Percentiles rank a stretch among this genome's conserved stretches.
These are phyloP conservation scores for Schrankia costaestrigalis DNA, from an alignment of 2,888 invertebrate genomes.

Conservation along the genomic window DNA sequence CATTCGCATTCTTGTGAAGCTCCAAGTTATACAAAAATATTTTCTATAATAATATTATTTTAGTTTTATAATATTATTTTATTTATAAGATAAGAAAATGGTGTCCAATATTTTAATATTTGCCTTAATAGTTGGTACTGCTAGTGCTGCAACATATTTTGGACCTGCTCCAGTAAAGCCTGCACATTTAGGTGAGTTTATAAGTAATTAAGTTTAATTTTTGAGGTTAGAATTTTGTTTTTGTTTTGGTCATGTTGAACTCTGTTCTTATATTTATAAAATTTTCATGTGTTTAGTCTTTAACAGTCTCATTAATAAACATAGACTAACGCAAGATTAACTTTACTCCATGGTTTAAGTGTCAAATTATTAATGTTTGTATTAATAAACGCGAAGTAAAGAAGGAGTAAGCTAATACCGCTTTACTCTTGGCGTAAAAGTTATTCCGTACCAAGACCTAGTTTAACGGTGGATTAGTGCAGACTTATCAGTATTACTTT, in stretches of 20 bases:
- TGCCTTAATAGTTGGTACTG: constrained; percentile 44
- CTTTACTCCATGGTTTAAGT: no score
- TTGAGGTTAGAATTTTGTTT: background rate
- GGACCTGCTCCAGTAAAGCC: constrained; percentile 52
- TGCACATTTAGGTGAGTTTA: constrained; percentile 51
- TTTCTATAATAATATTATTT: constrained; percentile 16
- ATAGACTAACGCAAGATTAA: no score
- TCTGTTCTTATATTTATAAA: background rate
- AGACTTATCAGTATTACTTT: no score
- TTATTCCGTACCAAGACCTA: no score
- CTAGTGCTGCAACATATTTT: constrained; percentile 49
- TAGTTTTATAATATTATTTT: constrained; percentile 9
- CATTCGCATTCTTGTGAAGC: constrained; percentile 47
- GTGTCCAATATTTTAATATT: constrained; percentile 54
- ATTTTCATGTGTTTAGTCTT: background rate
- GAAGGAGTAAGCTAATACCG: no score
- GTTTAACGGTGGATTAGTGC: no score
- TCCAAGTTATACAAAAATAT: constrained; percentile 28
- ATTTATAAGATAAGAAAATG: constrained; percentile 34
- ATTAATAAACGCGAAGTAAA: no score
- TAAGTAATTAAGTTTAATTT: background rate
- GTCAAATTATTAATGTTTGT: no score
- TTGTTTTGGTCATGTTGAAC: no score
- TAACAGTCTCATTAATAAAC: no score
- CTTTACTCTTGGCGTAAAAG: no score